Evolutionary conservation across 2,113 vertebrate species (phyloP).

Genomic region (human (Homo sapiens)): GRCh38 chr20:6253501-6254000

Average conservation of each 20-base stretch:
- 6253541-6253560: constrained; percentile 11
- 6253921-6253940: neutral
- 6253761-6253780: constrained; percentile 37
- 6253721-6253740: constrained; percentile 32
- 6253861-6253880: neutral
- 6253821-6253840: neutral
- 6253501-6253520: constrained; percentile 52
- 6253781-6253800: neutral
- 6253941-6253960: neutral
- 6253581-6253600: constrained; percentile 61
- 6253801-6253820: too few species aligned
- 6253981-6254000: neutral
- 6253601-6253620: constrained; percentile 58
- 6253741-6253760: constrained; percentile 53
- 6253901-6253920: neutral
- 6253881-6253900: neutral
- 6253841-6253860: neutral
- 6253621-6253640: constrained; percentile 64
- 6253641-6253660: constrained; percentile 17
- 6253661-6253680: constrained; percentile 55
- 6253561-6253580: constrained; percentile 53
- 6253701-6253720: constrained; percentile 63
- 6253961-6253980: neutral
- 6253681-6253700: constrained; percentile 36
- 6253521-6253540: constrained; percentile 52